phyloP scores from a whole-genome alignment of 2,888 invertebrate genomes.

The Zelleria hepariella region DNA sequence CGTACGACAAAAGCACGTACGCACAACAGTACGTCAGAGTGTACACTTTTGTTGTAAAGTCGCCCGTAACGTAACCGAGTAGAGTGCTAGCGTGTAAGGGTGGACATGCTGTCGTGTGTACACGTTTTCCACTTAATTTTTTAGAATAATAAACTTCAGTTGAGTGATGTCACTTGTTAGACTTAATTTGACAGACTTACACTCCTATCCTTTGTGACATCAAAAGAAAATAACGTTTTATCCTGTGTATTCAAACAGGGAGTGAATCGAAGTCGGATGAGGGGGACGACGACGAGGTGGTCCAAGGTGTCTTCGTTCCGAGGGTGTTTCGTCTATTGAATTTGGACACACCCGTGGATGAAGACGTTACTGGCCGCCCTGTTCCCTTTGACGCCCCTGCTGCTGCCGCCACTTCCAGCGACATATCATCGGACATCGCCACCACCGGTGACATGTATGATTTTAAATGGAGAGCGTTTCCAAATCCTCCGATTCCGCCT shows the following conservation, averaged over 20 bases:
- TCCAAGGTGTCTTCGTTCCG: neutral
- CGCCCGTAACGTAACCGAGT: too few species aligned
- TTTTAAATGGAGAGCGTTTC: neutral
- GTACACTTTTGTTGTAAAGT: too few species aligned
- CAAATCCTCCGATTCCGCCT: neutral
- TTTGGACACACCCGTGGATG: neutral
- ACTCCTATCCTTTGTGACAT: neutral
- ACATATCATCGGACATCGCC: neutral
- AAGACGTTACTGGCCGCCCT: neutral
- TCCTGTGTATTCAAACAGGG: neutral
- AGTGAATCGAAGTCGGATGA: neutral
- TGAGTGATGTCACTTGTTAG: neutral
- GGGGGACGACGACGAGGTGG: neutral
- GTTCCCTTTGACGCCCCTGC: neutral
- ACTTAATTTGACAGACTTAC: neutral
- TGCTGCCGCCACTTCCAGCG: neutral
- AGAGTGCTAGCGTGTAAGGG: too few species aligned
- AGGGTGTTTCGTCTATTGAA: neutral
- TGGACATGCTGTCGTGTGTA: too few species aligned
- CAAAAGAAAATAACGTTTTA: neutral
- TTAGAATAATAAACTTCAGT: neutral
- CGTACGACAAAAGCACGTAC: neutral
- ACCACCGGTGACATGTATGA: neutral
- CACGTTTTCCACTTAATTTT: neutral
- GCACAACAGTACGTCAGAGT: too few species aligned